Evolutionary conservation across 2,113 vertebrate species (phyloP).

Genomic region (Anas platyrhynchos): DNA sequence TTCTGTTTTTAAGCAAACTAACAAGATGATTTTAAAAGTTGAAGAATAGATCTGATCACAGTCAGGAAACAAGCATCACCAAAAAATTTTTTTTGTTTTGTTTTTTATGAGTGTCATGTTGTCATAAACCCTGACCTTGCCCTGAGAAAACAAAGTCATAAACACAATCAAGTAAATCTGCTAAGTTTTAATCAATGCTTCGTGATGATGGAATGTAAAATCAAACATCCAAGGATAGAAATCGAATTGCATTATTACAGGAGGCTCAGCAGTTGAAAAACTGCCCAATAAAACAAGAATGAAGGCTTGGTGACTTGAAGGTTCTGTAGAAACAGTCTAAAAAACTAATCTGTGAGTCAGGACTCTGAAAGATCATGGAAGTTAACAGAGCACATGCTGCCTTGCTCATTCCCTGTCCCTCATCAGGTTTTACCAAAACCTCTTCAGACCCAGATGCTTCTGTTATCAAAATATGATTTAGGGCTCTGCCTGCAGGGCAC

Average conservation of each 20-base stretch:
- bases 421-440: not conserved
- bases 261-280: conserved; percentile 67
- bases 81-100: not conserved
- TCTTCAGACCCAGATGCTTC: not conserved
- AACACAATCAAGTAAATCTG: conserved; percentile 24
- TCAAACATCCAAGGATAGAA: conserved; percentile 67
- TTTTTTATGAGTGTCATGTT: conserved; percentile 39
- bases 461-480: not conserved
- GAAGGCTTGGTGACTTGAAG: conserved; percentile 63
- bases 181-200: conserved; percentile 70
- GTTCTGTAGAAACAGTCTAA: conserved; percentile 47
- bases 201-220: conserved; percentile 66
- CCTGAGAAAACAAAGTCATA: conserved; percentile 59
- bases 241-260: conserved; percentile 60
- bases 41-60: not conserved
- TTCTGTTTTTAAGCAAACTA: not conserved
- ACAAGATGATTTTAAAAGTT: not conserved
- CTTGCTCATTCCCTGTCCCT: not conserved
- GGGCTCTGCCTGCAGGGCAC: not conserved
- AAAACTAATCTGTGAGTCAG: not conserved
- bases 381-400: not conserved
- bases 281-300: conserved; percentile 57
- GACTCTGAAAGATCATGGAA: not conserved
- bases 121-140: conserved; percentile 67
- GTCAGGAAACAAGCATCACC: not conserved